Evolutionary conservation across 2,888 invertebrate species (phyloP).

Genomic region (Nymphalis polychloros): DNA sequence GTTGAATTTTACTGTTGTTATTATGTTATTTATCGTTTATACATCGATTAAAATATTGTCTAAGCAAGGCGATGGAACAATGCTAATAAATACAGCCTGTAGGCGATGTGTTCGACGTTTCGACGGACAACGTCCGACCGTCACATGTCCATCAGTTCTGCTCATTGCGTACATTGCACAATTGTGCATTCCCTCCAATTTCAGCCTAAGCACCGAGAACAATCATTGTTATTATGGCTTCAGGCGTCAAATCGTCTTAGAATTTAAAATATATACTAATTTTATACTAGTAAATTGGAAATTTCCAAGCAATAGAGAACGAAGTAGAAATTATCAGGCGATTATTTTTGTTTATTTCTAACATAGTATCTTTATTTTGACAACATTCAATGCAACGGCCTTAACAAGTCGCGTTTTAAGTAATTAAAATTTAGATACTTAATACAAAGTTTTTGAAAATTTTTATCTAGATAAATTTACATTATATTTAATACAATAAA

Average conservation of each 20-base stretch:
- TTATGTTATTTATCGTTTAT: not conserved
- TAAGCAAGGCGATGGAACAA: conserved; percentile 22
- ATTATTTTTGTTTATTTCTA: not conserved
- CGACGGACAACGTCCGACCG: conserved; percentile 53
- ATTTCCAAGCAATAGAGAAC: not conserved
- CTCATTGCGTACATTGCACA: conserved; percentile 63
- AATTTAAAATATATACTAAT: conserved; percentile 20
- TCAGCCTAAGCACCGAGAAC: conserved; percentile 36
- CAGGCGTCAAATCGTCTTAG: conserved; percentile 29
- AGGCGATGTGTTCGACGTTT: conserved; percentile 39
- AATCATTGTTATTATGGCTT: conserved; percentile 37
- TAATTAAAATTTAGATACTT: too few species aligned
- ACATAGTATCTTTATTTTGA: too few species aligned
- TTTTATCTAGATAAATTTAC: too few species aligned
- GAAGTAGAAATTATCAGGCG: not conserved
- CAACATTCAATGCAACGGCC: too few species aligned
- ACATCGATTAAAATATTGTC: conserved; percentile 11
- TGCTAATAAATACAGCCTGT: conserved; percentile 38
- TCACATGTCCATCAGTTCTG: conserved; percentile 62
- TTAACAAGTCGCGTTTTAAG: too few species aligned
- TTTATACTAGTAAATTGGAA: conserved; percentile 1
- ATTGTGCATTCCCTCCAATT: conserved; percentile 46
- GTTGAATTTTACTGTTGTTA: too few species aligned
- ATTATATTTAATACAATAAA: too few species aligned
- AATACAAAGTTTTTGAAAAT: too few species aligned